Conservation (phyloP, 1,140 invertebrate species). For the Nasonia vitripennis region DNA sequence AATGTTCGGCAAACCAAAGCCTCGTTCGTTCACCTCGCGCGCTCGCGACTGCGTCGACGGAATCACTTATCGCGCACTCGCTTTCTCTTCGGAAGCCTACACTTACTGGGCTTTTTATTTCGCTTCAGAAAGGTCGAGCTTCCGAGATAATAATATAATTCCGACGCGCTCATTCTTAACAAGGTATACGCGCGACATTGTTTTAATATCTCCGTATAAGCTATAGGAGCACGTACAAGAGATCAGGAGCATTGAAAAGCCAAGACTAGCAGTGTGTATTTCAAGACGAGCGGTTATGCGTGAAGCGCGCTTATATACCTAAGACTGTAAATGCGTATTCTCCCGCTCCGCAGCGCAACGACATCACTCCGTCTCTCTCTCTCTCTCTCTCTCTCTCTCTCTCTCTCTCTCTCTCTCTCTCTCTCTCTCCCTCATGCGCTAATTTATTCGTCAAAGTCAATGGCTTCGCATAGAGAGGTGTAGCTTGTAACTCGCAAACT, state of each 20-base stretch:
- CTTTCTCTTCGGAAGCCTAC: neutral
- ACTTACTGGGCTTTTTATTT: neutral
- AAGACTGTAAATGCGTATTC: conserved; percentile 39
- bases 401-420: conserved; percentile 25
- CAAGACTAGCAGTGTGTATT: conserved; percentile 50
- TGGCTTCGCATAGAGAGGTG: conserved; percentile 19
- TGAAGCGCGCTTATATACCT: conserved; percentile 28
- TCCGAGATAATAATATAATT: neutral
- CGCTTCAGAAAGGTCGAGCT: neutral
- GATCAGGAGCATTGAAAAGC: conserved; percentile 26
- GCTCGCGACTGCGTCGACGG: neutral
- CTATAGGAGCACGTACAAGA: conserved; percentile 4
- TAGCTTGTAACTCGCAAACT: conserved; percentile 43
- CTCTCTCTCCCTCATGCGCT: conserved; percentile 33
- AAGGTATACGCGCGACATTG: neutral
- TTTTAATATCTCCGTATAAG: conserved; percentile 6
- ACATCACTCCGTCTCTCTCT: conserved; percentile 8
- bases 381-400: conserved; percentile 20
- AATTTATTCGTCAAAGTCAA: conserved; percentile 56
- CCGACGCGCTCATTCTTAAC: neutral
- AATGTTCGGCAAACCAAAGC: conserved; percentile 33
- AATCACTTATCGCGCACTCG: conserved; percentile 27
- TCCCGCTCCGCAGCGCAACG: conserved; percentile 10
- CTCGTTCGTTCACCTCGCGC: conserved; percentile 26
- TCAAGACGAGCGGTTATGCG: conserved; percentile 51